Percentiles rank a stretch among this genome's conserved stretches.
phyloP scores from a whole-genome alignment of 2,888 invertebrate genomes.

The Chaitophorus viminalis region DNA sequence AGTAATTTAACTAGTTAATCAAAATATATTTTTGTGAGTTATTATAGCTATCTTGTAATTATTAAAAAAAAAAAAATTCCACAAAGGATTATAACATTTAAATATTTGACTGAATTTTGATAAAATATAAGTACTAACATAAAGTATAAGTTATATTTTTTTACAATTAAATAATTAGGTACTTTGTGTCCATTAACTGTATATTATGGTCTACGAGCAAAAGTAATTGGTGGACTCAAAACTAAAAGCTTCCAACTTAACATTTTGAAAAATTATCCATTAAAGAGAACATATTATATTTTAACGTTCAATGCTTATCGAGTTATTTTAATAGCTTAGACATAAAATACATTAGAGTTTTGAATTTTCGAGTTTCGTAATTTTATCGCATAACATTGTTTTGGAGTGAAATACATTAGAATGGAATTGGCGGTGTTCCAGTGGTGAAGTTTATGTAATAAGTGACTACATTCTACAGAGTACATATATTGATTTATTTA shows the following conservation, averaged over 20 bases:
- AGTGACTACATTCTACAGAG: background rate
- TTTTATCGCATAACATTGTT: slow-evolving; percentile 35
- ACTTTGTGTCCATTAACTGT: background rate
- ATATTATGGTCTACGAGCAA: background rate
- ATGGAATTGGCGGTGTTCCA: slow-evolving; percentile 33
- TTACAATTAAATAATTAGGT: background rate
- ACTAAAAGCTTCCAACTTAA: background rate
- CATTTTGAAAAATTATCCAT: background rate
- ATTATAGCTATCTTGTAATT: too few relatives aligned
- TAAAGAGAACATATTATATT: background rate
- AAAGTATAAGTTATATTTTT: background rate
- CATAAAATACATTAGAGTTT: slow-evolving; percentile 19
- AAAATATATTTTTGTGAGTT: background rate
- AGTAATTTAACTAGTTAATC: background rate
- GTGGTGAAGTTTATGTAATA: background rate
- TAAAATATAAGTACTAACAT: background rate
- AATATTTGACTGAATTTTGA: background rate
- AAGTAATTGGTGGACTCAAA: background rate
- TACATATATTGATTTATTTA: slow-evolving; percentile 50
- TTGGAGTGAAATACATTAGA: slow-evolving; percentile 21
- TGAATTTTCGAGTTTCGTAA: slow-evolving; percentile 5
- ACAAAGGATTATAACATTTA: background rate
- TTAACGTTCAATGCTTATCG: slow-evolving; percentile 3
- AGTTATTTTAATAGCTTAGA: background rate
- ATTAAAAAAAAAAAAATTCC: background rate